These are phyloP conservation scores for Cataglyphis altisquamis DNA, from an alignment of 2,888 invertebrate genomes.

Conservation along the genomic window DNA sequence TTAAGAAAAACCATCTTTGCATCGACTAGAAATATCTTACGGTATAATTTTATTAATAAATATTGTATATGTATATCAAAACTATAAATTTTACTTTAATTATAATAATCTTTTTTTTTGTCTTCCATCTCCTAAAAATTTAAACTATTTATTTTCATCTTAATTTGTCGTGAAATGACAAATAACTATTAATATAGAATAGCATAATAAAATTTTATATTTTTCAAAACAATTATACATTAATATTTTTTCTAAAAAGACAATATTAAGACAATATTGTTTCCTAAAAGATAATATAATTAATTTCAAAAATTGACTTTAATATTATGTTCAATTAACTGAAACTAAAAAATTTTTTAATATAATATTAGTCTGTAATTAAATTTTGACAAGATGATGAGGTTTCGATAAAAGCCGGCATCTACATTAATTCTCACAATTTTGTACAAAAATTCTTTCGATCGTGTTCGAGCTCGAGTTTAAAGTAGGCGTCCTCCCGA, in stretches of 20 bases:
- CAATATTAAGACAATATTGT: not conserved
- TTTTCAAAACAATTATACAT: not conserved
- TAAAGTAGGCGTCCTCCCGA: conserved; percentile 39
- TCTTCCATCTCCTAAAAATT: not conserved
- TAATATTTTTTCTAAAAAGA: not conserved
- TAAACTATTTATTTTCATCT: not conserved
- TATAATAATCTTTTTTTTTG: not conserved
- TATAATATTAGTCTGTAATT: not conserved
- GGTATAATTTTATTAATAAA: not conserved
- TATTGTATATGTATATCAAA: not conserved
- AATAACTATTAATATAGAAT: not conserved
- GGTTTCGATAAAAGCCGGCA: not conserved
- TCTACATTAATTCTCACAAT: not conserved
- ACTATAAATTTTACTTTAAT: not conserved
- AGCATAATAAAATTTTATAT: not conserved
- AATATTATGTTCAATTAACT: not conserved
- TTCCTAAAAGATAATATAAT: not conserved
- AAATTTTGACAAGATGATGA: not conserved
- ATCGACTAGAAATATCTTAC: not conserved
- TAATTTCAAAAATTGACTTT: not conserved
- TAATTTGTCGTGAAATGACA: not conserved
- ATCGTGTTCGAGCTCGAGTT: conserved; percentile 2
- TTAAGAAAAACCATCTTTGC: not conserved
- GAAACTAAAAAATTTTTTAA: not conserved
- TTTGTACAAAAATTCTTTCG: not conserved